phyloP scores from a whole-genome alignment of 2,113 vertebrate genomes.

The Psephotus haematonotus region DNA sequence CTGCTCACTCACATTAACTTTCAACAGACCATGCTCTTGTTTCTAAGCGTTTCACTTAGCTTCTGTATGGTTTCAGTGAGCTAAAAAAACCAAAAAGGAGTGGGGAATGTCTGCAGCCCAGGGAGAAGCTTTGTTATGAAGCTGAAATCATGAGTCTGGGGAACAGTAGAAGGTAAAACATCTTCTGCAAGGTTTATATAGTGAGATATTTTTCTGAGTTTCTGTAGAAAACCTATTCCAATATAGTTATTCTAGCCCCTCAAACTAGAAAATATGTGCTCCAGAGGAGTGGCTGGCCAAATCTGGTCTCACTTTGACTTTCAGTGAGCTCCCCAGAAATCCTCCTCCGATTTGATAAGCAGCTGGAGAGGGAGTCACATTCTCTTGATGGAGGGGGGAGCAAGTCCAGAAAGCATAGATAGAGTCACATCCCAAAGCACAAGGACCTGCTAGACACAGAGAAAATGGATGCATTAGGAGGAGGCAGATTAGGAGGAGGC shows the following conservation, averaged over 20 bases:
- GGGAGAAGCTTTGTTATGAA: neutral
- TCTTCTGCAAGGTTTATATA: neutral
- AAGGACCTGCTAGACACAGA: neutral
- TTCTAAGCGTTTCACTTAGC: neutral
- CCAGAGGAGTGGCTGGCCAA: neutral
- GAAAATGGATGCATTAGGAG: neutral
- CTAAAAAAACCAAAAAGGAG: neutral
- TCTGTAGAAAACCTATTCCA: neutral
- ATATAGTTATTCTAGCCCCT: neutral
- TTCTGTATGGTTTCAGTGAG: neutral
- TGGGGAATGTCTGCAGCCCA: neutral
- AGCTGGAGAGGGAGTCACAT: neutral
- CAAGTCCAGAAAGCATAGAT: accelerated
- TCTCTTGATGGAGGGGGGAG: neutral
- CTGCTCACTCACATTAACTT: neutral
- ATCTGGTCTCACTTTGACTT: neutral
- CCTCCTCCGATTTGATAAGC: neutral
- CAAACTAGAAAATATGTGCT: neutral
- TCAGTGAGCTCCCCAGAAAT: neutral
- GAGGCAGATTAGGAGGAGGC: neutral
- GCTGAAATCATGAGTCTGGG: neutral
- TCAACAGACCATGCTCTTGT: neutral
- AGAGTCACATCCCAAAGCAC: neutral
- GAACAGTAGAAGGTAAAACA: neutral
- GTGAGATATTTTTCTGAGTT: neutral